Conservation (phyloP, 2,113 vertebrate genomes). For the Mionectes macconnelli region DNA sequence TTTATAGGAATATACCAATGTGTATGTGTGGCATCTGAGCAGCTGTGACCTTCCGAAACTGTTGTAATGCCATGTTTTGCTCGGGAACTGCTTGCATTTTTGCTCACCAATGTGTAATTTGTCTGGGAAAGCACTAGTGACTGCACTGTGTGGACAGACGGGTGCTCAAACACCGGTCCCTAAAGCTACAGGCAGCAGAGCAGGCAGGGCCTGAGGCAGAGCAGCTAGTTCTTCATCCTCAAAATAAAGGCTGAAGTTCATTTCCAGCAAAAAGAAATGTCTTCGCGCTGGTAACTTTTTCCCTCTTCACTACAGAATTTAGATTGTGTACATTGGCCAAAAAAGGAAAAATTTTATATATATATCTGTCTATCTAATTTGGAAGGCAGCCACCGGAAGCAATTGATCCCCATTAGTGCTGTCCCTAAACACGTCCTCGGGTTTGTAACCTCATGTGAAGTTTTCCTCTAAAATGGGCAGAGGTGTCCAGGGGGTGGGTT, state of each 20-base stretch:
- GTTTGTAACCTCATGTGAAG: slow-evolving; percentile 58
- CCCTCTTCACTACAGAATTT: neutral
- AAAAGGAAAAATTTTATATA: neutral
- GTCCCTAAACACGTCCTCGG: slow-evolving; percentile 53
- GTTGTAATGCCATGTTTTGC: slow-evolving; percentile 76
- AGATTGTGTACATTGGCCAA: neutral
- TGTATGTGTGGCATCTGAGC: slow-evolving; percentile 73
- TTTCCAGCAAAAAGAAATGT: neutral
- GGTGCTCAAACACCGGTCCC: slow-evolving; percentile 5
- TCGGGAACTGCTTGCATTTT: slow-evolving; percentile 75
- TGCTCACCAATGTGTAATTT: slow-evolving; percentile 69
- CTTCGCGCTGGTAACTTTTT: neutral
- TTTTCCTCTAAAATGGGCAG: slow-evolving; percentile 38
- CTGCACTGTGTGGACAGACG: slow-evolving; percentile 3
- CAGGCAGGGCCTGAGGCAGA: slow-evolving; percentile 6
- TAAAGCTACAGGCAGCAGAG: neutral
- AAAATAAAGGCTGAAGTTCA: slow-evolving; percentile 4
- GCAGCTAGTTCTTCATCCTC: slow-evolving; percentile 32
- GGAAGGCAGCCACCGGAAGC: neutral
- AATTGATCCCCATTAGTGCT: slow-evolving; percentile 64
- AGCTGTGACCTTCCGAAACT: slow-evolving; percentile 73
- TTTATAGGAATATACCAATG: slow-evolving; percentile 77
- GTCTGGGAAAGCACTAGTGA: slow-evolving; percentile 78
- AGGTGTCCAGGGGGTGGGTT: slow-evolving; percentile 30
- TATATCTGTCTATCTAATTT: neutral